Evolutionary conservation across 2,797 vertebrate species (phyloP), one percentile per base, ranked within the genome.

Genomic region (Balearica regulorum): DNA sequence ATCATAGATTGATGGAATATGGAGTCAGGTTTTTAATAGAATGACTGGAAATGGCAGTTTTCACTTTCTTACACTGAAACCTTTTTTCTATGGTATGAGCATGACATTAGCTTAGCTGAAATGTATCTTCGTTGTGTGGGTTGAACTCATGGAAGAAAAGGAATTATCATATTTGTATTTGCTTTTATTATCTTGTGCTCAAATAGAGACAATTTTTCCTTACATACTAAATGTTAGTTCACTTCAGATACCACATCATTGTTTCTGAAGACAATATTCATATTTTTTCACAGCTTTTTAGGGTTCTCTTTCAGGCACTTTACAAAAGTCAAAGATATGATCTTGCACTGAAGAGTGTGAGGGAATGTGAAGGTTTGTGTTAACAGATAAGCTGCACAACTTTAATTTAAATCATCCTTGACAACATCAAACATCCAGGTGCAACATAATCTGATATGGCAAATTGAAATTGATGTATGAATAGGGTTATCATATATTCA

Each of bases 351-450:
- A 80, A 80, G 35, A 78, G 26, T 87, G 72, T 85, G 61, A 75
- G 49, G 37, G 55, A 83, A 81, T 41, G 41, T 46, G 57, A 54
- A 6, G 8, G 37, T 49, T 92, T 93, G 7, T 85, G 28, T 61
- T 81, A 95, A 75, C 19, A 82, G 90, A 93, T 76, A 85, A 83
- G 29, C 19, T 78, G 9, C 20, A 37, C 51, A 51, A 79, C 29
- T 75, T 93, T 16, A 79, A 84, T 82, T 95, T 94, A 92, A 92
- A 92, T 89, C 68, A 71, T 64, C 29, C 37, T 68, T 87, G 64
- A 91, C 87, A 95, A 83, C 76, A 78, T 96, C 87, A 95, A 91
- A 85, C 75, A 85, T 61, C 89, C 94, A 93, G 78, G 94, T 94
- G 91, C 64, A 89, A 69, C 35, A 57, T 61, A 71, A 96, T 93